Evolutionary conservation across 2,888 invertebrate species (phyloP), one percentile per base, ranked within the genome.

Genomic region (Leistus spinibarbis): DNA sequence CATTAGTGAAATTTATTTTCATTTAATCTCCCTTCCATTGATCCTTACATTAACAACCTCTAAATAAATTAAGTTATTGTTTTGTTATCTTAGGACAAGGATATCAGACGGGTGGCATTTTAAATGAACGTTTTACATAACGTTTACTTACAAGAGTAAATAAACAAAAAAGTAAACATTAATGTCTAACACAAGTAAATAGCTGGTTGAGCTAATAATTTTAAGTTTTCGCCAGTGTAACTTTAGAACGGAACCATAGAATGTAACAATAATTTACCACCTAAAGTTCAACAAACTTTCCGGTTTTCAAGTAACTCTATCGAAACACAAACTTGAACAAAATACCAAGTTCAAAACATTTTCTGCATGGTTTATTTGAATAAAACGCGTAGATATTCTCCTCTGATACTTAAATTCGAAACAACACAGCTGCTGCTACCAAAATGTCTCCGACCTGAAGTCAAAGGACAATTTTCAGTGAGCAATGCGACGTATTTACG

Each of bases 281-380:
- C 22, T 20, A 22, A 54, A 68, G 68, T 68, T 68, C 54, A 68
- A 56, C 53, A 22, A 68, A 68, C 68, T 68, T 68, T 54, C 40
- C 23, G 20, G 64, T 64, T 19, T 64, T 68, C 68, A 22, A 54
- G 62, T 24, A 68, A 68, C 68, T 68, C 64, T 20, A 53, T 67
- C 68, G 54, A 68, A 68, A 56, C 57, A 54, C 24, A 56, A 68
- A 68, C 68, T 68, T 54, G 57, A 54, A 4, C 19, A 22, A 24
- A 62, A 62, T 62, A 62, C 40, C 62, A 68, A 68, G 56, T 68
- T 68, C 24, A 68, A 68, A 68, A 54, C 68, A 68, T 68, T 68
- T 68, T 68, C 68, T 54, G 54, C 68, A 56, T 54, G 68, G 54
- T 56, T 68, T 56, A 68, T 68, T 68, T 68, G 23, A 68, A 54